Percentiles rank a stretch among this genome's conserved stretches.
These are phyloP conservation scores for Polia nebulosa DNA, from an alignment of 2,888 invertebrate species.

Conservation along the genomic window DNA sequence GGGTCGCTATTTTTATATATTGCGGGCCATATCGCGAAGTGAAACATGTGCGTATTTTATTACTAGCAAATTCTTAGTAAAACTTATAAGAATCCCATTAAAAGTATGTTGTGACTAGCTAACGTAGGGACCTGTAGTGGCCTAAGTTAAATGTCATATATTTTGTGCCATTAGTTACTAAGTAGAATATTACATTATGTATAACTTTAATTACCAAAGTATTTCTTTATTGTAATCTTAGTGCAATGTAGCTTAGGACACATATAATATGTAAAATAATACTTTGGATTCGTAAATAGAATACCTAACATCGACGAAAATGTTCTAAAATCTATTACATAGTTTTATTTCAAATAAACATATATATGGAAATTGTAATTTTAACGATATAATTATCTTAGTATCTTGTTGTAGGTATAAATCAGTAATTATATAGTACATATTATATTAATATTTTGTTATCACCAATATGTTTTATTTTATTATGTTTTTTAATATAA, in stretches of 20 bases:
- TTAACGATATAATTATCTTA: constrained; percentile 27
- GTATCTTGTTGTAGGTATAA: constrained; percentile 32
- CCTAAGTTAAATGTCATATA: constrained; percentile 35
- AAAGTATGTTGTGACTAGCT: constrained; percentile 48
- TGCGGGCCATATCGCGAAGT: constrained; percentile 12
- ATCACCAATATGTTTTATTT: constrained; percentile 47
- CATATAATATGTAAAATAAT: background rate
- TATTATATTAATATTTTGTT: constrained; percentile 34
- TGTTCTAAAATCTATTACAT: constrained; percentile 50
- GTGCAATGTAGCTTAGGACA: constrained; percentile 50
- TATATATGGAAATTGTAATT: constrained; percentile 9
- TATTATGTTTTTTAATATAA: constrained; percentile 50
- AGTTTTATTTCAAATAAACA: constrained; percentile 15
- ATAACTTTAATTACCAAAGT: constrained; percentile 43
- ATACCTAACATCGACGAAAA: constrained; percentile 46
- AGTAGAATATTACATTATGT: constrained; percentile 25
- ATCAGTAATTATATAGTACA: constrained; percentile 47
- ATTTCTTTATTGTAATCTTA: constrained; percentile 30
- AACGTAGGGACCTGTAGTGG: constrained; percentile 39
- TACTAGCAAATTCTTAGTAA: constrained; percentile 3
- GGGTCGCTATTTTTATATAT: constrained; percentile 26
- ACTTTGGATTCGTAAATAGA: constrained; percentile 24
- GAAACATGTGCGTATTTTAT: constrained; percentile 22
- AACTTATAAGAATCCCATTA: constrained; percentile 13
- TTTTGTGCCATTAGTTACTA: constrained; percentile 59